Base-by-base conservation (phyloP, 2,888 invertebrate species). In the Mythimna impura region DNA sequence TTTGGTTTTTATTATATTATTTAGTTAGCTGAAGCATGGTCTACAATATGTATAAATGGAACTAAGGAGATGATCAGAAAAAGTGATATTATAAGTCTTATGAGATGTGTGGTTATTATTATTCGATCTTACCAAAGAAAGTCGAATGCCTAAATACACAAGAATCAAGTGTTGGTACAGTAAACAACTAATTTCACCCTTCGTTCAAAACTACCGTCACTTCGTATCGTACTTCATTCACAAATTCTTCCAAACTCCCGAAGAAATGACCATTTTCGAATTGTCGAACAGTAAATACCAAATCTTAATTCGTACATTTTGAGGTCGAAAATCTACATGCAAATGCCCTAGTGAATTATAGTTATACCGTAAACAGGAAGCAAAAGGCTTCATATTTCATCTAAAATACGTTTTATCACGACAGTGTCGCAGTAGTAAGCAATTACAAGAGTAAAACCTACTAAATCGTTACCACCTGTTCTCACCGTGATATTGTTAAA, bases 381-480 rank as follows among this genome's bases (percentile, higher is more conserved):
- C 68, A 73, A 69, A 69, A 69, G 52, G 75, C 66, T 86, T 87
- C 88, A 92, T 94, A 93, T 92, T 89, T 93, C 90, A 93, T 91
- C 65, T 86, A 86, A 86, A 89, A 90, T 87, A 87, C 89, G 87
- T 88, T 89, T 88, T 92, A 93, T 94, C 93, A 88, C 85, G 90
- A 90, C 91, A 90, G 84, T 88, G 88, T 90, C 89, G 84, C 90
- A 89, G 90, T 90, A 92, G 92, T 93, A 89, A 93, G 92, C 94
- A 94, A 94, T 95, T 94, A 95, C 94, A 92, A 89, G 89, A 93
- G 91, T 91, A 91, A 92, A 93, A 91, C 91, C 90, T 87, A 92
- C 91, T 91, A 90, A 91, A 91, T 90, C 90, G 85, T 90, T 91
- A 91, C 94, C 94, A 95, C 94, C 94, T 95, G 94, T 94, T 94